Evolutionary conservation across 2,888 invertebrate species (phyloP).

Genomic region (Eupithecia centaureata): DNA sequence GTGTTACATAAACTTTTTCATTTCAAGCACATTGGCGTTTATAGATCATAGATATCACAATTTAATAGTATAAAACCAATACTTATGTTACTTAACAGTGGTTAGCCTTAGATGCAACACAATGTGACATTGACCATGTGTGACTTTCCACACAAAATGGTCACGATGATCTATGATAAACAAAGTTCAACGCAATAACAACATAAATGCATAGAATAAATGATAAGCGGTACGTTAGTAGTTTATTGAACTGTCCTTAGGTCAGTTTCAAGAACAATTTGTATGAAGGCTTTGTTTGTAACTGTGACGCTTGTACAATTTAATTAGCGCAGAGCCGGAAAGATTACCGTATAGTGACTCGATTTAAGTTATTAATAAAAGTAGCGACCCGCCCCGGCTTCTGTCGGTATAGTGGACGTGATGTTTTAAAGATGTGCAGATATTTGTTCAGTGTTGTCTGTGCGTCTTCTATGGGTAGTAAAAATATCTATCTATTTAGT

Average conservation of each 20-base stretch:
- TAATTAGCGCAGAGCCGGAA: not conserved
- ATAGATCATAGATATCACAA: too few species aligned
- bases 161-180: slow-evolving; percentile 14
- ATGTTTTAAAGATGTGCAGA: too few species aligned
- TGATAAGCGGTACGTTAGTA: slow-evolving; percentile 4
- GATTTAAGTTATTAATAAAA: too few species aligned
- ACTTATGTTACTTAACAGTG: too few species aligned
- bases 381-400: too few species aligned
- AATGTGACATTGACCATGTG: slow-evolving; percentile 22
- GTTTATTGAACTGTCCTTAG: slow-evolving; percentile 20
- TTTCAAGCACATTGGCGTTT: too few species aligned
- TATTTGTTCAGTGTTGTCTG: too few species aligned
- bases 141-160: slow-evolving; percentile 7
- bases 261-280: slow-evolving; percentile 9
- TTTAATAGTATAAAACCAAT: too few species aligned
- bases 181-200: slow-evolving; percentile 18
- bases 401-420: too few species aligned
- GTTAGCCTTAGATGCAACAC: not conserved
- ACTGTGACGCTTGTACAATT: not conserved
- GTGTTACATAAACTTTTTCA: too few species aligned
- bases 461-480: too few species aligned
- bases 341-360: not conserved
- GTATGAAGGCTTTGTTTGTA: slow-evolving; percentile 1
- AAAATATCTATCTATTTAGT: too few species aligned
- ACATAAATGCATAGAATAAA: slow-evolving; percentile 3